Percentiles rank a stretch among this genome's conserved stretches.
These are phyloP conservation scores for Regulus satrapa DNA, from an alignment of 2,113 vertebrate species.

Conservation along the genomic window DNA sequence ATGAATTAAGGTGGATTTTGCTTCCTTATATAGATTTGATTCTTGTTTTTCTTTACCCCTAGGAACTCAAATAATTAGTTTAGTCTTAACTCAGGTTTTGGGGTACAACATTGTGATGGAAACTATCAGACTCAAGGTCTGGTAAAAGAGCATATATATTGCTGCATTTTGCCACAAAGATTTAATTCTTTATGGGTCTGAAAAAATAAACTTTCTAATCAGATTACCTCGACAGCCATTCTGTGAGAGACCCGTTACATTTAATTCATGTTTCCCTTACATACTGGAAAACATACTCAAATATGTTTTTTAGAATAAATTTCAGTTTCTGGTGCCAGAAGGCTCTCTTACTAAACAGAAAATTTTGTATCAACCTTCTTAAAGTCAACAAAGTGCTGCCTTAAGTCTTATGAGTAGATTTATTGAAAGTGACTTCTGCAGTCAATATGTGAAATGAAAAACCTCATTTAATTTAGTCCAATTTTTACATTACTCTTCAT, in stretches of 20 bases:
- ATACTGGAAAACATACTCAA: not conserved
- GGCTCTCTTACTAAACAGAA: not conserved
- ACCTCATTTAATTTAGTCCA: conserved; percentile 68
- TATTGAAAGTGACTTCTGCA: conserved; percentile 65
- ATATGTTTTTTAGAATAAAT: not conserved
- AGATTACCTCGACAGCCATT: not conserved
- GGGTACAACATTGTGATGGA: not conserved
- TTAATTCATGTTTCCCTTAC: not conserved
- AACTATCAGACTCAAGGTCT: not conserved
- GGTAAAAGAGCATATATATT: not conserved
- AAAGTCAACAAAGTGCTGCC: conserved; percentile 49
- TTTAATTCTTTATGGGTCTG: not conserved
- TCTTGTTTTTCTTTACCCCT: not conserved
- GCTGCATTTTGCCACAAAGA: not conserved
- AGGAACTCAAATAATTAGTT: not conserved
- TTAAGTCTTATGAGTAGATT: conserved; percentile 61
- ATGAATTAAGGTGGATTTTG: not conserved
- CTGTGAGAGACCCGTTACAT: not conserved
- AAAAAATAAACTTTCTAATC: not conserved
- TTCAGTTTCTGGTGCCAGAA: not conserved
- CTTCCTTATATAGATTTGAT: not conserved
- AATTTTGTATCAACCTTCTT: conserved; percentile 19
- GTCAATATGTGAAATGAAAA: conserved; percentile 69
- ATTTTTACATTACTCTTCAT: conserved; percentile 73
- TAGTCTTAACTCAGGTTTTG: not conserved